phyloP scores from a whole-genome alignment of 2,113 vertebrate genomes.

The Myocastor coypus region DNA sequence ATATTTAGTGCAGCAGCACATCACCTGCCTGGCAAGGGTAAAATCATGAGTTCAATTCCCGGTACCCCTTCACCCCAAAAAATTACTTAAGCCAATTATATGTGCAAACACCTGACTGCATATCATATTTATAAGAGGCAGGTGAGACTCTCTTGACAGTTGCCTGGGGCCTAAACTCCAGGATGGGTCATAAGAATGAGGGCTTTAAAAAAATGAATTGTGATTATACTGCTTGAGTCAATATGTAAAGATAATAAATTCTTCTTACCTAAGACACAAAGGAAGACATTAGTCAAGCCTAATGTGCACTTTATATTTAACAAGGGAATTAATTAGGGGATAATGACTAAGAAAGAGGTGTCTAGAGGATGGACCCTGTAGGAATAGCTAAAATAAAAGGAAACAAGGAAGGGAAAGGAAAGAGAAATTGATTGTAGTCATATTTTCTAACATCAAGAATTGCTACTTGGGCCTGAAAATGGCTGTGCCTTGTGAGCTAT shows the following conservation, averaged over 20 bases:
- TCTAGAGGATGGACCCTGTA: constrained; percentile 79
- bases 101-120: constrained; percentile 51
- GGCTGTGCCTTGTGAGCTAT: constrained; percentile 78
- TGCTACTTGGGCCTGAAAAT: constrained; percentile 79
- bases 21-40: no score
- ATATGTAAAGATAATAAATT: constrained; percentile 84
- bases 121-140: constrained; percentile 47
- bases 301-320: constrained; percentile 87
- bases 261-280: constrained; percentile 83
- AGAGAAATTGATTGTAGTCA: constrained; percentile 79
- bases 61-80: no score
- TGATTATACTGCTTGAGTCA: constrained; percentile 80
- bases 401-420: constrained; percentile 79
- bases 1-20: no score
- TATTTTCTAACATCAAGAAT: constrained; percentile 76
- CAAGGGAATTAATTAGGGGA: constrained; percentile 87
- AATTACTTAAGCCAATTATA: constrained; percentile 19
- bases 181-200: constrained; percentile 25
- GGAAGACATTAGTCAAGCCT: constrained; percentile 86
- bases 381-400: constrained; percentile 79
- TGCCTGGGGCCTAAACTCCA: constrained; percentile 23
- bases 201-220: constrained; percentile 68
- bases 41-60: no score
- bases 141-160: constrained; percentile 47
- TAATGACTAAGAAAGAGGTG: constrained; percentile 83